Evolutionary conservation across 2,888 invertebrate species (phyloP).

Genomic region (Epirrhoe alternata): DNA sequence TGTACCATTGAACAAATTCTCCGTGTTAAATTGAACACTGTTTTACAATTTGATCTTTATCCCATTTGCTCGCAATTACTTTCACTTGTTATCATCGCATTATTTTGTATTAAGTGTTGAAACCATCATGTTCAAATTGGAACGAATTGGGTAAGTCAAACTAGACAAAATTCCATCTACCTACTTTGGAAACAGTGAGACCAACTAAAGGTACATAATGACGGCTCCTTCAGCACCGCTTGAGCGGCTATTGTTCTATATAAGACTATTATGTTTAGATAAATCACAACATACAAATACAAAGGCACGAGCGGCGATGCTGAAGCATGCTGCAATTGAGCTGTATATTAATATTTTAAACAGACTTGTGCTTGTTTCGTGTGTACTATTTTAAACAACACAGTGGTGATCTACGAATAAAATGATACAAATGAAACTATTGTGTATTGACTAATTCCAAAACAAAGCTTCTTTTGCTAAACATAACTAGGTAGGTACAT

Average conservation of each 20-base stretch:
- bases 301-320: background rate
- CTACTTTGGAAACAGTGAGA: background rate
- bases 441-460: conserved; percentile 14
- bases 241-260: background rate
- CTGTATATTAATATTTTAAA: background rate
- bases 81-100: too few relatives aligned
- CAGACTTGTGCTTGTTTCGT: background rate
- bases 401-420: background rate
- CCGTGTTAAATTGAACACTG: background rate
- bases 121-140: too few relatives aligned
- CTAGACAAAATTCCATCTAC: too few relatives aligned
- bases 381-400: background rate
- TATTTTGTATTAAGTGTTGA: too few relatives aligned
- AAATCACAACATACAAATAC: background rate
- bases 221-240: background rate
- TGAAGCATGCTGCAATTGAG: background rate
- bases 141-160: too few relatives aligned
- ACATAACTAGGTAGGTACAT: conserved; percentile 45
- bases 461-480: conserved; percentile 30
- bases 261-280: background rate
- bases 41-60: background rate
- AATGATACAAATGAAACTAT: conserved; percentile 3
- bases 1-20: background rate
- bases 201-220: background rate
- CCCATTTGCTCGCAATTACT: too few relatives aligned